phyloP scores from a whole-genome alignment of 2,113 vertebrate genomes.

The Sturnus vulgaris region DNA sequence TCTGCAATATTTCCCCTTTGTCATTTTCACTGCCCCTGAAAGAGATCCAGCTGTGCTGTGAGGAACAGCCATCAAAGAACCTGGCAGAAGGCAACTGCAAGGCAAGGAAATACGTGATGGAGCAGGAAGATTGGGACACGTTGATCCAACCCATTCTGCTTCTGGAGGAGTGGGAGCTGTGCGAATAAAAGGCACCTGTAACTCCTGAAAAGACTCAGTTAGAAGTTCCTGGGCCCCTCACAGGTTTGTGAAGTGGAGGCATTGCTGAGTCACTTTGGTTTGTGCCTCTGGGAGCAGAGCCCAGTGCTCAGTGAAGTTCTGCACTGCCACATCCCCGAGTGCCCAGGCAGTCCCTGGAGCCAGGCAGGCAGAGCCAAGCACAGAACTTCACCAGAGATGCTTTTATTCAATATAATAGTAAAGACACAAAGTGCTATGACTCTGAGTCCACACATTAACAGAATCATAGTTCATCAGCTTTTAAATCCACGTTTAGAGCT shows the following conservation, averaged over 20 bases:
- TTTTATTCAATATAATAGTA: neutral
- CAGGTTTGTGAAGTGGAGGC: neutral
- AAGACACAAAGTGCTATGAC: neutral
- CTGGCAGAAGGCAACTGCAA: neutral
- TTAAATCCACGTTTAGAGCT: conserved; percentile 52
- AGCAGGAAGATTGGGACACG: neutral
- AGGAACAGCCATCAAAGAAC: neutral
- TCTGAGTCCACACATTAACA: neutral
- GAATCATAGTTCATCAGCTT: conserved; percentile 43
- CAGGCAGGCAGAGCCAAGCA: neutral
- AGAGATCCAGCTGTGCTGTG: neutral
- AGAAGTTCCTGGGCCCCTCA: neutral
- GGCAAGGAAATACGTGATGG: neutral
- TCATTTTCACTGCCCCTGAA: neutral
- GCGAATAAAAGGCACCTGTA: neutral
- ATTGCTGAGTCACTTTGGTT: neutral
- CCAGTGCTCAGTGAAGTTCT: neutral
- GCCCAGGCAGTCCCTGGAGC: neutral
- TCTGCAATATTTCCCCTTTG: neutral
- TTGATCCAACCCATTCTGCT: neutral
- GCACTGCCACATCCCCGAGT: accelerated
- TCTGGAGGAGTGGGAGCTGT: neutral
- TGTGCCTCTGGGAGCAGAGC: neutral
- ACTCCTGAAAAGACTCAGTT: neutral
- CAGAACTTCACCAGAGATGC: neutral